Evolutionary conservation across 2,113 vertebrate genomes (phyloP), one percentile per base, ranked within the genome.

Genomic region (Rhea pennata): DNA sequence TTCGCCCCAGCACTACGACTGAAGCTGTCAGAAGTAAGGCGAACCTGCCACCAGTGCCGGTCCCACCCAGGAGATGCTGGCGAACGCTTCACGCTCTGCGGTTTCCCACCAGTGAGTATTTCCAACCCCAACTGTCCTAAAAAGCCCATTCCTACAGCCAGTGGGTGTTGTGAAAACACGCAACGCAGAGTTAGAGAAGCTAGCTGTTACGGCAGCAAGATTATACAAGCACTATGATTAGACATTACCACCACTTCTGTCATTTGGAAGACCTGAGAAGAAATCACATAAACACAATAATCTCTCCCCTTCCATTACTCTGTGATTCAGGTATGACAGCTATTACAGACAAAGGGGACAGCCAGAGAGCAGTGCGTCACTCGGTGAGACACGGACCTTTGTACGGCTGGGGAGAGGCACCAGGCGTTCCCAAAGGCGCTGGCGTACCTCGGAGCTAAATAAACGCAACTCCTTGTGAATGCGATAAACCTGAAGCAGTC

Each of bases 121-220:
- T 69, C 82, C 69, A 39, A 72, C 11, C 48, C 10, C 48, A 69
- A 9, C 3, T 15, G 42, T 12, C 54, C 74, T 44, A 9, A 56
- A 15, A n/a, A 53, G 39, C 10, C 36, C 44, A 26, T 29, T 51
- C 0, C 0, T n/a, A 20, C 13, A 42, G 3, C 39, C 51, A 39
- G 26, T 70, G 21, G 53, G 61, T 20, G 15, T 33, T 65, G 22
- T 33, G 69, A 67, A 76, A 36, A 72, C 29, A 72, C 65, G 26
- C 29, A 17, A 73, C 58, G 51, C 21, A 90, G 33, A 27, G 58
- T 6, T 23, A 40, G 20, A 90, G 42, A 83, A 74, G 12, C 21
- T 46, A 79, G 76, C 9, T 59, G 26, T 23, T 53, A 29, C 2
- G 3, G 24, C 21, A n/a, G 65, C 14, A 4, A 69, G 29, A 15